Base-by-base conservation (phyloP, 2,797 vertebrate species). In the Ctenochaetus hawaiiensis region DNA sequence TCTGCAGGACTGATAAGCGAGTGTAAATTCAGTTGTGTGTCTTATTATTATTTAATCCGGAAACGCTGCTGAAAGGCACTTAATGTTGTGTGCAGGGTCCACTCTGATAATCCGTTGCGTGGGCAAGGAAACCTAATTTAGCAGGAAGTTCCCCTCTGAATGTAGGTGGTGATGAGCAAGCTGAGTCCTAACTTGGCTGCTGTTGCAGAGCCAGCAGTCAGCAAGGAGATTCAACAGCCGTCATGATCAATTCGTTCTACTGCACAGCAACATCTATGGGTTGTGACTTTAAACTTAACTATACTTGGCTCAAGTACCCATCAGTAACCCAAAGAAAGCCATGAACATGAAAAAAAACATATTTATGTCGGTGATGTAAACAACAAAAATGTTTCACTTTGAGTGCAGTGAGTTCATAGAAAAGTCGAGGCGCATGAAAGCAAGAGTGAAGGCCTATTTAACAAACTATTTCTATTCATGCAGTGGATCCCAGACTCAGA, bases 401-500 rank as follows among this genome's bases (percentile, higher is more conserved):
- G 26, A 76, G 47, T 44, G 23, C 13, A 61, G 13, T n/a, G 43
- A 22, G 39, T 41, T 18, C 18, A 14, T 39, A 61, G 30, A 72
- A 77, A 62, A 71, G 77, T 66, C 6, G 39, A 70, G 10, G 45
- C 51, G 73, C 49, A n/a, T 51, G 39, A 79, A 77, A 81, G 67
- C 64, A 65, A 74, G 47, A 2, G 2, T 64, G 64, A 9, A 41
- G 39, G 39, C 39, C 11, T 62, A 69, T 80, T 85, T 81, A 75
- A 67, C 26, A 54, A 72, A 63, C 34, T 23, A 47, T 70, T 77
- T 81, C 45, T 77, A 71, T 82, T 81, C 67, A 72, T 43, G 11
- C 39, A 41, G 39, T 41, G 77, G 48, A 59, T 59, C 4, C 13
- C 37, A 0, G 18, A 44, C 54, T 75, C 23, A 20, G 41, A 63